Conservation (phyloP, 2,797 vertebrate species). For the Neomorphus geoffroyi region DNA sequence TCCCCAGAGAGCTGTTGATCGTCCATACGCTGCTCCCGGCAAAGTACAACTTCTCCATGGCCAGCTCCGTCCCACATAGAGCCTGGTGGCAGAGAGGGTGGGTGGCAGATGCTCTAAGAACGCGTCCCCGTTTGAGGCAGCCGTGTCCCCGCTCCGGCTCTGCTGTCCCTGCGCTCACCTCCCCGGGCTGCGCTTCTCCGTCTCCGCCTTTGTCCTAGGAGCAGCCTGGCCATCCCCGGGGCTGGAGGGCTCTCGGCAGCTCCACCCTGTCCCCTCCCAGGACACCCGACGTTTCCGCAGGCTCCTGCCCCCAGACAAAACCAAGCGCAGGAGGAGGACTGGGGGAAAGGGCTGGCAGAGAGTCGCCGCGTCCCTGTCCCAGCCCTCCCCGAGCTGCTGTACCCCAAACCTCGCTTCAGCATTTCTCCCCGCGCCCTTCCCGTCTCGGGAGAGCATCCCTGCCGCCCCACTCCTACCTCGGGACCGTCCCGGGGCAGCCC, state of each 20-base stretch:
- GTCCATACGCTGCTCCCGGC: conserved; percentile 60
- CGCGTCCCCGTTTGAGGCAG: not conserved
- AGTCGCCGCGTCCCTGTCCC: not conserved
- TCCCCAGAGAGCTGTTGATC: conserved; percentile 75
- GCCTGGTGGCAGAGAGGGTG: not conserved
- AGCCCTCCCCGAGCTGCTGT: too few species aligned
- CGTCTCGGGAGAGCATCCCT: not conserved
- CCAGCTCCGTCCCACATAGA: conserved; percentile 16
- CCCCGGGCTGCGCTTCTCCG: not conserved
- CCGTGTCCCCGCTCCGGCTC: not conserved
- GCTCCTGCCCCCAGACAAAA: not conserved
- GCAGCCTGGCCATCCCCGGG: not conserved
- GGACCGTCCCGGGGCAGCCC: not conserved
- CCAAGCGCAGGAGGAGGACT: not conserved
- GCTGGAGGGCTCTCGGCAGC: not conserved
- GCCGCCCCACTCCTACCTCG: not conserved
- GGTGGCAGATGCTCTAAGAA: not conserved
- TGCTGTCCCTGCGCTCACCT: not conserved
- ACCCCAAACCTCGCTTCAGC: not conserved
- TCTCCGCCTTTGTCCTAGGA: not conserved
- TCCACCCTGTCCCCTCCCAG: conserved; percentile 1
- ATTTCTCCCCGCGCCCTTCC: not conserved
- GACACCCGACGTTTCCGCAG: not conserved
- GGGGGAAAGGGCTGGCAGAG: not conserved
- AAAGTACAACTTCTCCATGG: conserved; percentile 63